Percentiles rank a stretch among this genome's conserved stretches.
Evolutionary conservation across 2,888 invertebrate genomes (phyloP).

Genomic region (Mythimna ferrago): DNA sequence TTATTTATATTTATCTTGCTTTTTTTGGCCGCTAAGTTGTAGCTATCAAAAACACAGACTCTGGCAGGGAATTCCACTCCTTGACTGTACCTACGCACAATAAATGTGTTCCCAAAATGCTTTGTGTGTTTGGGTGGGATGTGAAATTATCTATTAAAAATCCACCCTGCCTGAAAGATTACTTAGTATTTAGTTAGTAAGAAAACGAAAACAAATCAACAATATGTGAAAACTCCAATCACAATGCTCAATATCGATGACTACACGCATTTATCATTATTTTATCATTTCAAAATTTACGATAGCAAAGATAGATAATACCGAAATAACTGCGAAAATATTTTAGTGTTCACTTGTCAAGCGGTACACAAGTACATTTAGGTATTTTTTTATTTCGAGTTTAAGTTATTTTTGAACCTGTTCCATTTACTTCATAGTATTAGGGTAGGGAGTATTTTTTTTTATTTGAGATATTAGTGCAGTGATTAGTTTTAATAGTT

Average conservation of each 20-base stretch:
- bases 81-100: too few relatives aligned
- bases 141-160: too few relatives aligned
- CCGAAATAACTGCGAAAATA: constrained; percentile 34
- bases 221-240: background rate
- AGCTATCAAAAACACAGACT: too few relatives aligned
- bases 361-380: constrained; percentile 21
- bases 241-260: constrained; percentile 25
- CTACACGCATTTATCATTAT: constrained; percentile 42
- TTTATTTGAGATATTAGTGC: background rate
- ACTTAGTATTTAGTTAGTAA: too few relatives aligned
- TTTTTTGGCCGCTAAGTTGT: too few relatives aligned
- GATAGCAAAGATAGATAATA: constrained; percentile 46
- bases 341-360: constrained; percentile 34
- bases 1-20: too few relatives aligned
- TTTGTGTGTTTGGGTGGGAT: too few relatives aligned
- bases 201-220: background rate
- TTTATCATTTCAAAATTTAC: constrained; percentile 47
- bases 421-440: constrained; percentile 1
- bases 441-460: background rate
- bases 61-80: too few relatives aligned
- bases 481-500: background rate
- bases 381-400: background rate
- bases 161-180: too few relatives aligned
- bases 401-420: constrained; percentile 5
- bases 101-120: too few relatives aligned